These are phyloP conservation scores for Acanthurus tractus DNA, from an alignment of 2,797 vertebrate species.

Conservation along the genomic window DNA sequence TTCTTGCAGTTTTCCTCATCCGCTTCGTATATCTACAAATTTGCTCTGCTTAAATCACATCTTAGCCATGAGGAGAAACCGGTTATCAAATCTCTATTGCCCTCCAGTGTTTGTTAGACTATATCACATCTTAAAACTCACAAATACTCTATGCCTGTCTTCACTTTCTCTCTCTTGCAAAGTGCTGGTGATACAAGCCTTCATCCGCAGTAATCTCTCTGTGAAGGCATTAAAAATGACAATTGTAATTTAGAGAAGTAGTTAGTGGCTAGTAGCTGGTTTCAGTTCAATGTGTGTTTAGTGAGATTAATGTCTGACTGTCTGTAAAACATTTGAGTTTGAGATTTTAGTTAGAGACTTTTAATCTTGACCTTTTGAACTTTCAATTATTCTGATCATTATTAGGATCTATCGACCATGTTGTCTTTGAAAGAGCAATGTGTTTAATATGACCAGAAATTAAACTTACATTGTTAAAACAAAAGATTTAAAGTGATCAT, in stretches of 20 bases:
- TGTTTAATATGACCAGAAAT: no score
- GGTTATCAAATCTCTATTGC: constrained; percentile 65
- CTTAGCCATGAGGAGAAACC: background rate
- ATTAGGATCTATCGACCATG: no score
- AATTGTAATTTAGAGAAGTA: no score
- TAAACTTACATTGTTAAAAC: no score
- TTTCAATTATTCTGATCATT: no score
- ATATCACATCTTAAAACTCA: constrained; percentile 40
- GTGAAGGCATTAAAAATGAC: no score
- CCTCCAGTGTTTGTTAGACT: constrained; percentile 67
- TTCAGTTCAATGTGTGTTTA: background rate
- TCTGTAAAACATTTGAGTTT: background rate
- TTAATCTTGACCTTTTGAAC: no score
- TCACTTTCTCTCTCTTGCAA: background rate
- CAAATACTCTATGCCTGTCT: background rate
- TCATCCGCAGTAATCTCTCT: background rate
- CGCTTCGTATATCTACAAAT: background rate
- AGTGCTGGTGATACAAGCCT: no score
- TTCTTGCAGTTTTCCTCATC: background rate
- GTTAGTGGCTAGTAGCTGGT: background rate
- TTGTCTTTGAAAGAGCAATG: no score
- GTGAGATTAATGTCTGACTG: background rate
- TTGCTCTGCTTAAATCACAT: constrained; percentile 20
- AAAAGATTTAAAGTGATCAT: no score
- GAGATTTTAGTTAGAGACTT: background rate